A percentile compares a stretch with the other conserved stretches of the same genome.
phyloP scores from a whole-genome alignment of 1,140 invertebrate species.

The Scaptomyza hsui region DNA sequence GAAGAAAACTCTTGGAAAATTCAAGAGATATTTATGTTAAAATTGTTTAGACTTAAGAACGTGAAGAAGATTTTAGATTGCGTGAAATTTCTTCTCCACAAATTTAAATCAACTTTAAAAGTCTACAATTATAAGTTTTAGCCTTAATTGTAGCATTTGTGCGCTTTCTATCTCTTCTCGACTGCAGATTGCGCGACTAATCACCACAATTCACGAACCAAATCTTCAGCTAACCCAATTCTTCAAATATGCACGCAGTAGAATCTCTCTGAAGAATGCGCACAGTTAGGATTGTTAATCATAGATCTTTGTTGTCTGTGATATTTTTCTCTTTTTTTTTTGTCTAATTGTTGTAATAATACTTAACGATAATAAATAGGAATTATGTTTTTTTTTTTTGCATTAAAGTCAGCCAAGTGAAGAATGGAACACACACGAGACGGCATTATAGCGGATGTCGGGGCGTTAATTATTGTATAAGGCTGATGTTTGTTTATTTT shows the following conservation, averaged over 20 bases:
- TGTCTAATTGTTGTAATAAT: slow-evolving; percentile 24
- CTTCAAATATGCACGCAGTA: slow-evolving; percentile 38
- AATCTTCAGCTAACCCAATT: slow-evolving; percentile 58
- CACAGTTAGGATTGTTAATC: slow-evolving; percentile 50
- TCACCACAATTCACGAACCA: slow-evolving; percentile 39
- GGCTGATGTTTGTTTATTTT: slow-evolving; percentile 16
- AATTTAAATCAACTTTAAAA: slow-evolving; percentile 3
- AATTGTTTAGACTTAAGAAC: background rate
- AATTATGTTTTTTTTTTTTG: slow-evolving; percentile 12
- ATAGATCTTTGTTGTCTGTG: slow-evolving; percentile 19
- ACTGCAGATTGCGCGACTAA: slow-evolving; percentile 24
- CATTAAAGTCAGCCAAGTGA: slow-evolving; percentile 61
- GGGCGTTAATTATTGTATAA: slow-evolving; percentile 43
- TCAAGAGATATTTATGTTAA: background rate
- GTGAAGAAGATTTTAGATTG: background rate
- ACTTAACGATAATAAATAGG: slow-evolving; percentile 64
- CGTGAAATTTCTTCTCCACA: background rate
- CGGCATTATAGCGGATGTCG: slow-evolving; percentile 35
- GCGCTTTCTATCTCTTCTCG: slow-evolving; percentile 20
- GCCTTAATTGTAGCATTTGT: slow-evolving; percentile 35
- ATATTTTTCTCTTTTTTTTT: no score
- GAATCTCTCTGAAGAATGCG: slow-evolving; percentile 31
- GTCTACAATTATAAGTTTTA: slow-evolving; percentile 32
- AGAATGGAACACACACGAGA: slow-evolving; percentile 40
- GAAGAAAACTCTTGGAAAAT: slow-evolving; percentile 1